phyloP scores from a whole-genome alignment of 35 echinoderm and acorn worm species.

The Lytechinus variegatus region DNA sequence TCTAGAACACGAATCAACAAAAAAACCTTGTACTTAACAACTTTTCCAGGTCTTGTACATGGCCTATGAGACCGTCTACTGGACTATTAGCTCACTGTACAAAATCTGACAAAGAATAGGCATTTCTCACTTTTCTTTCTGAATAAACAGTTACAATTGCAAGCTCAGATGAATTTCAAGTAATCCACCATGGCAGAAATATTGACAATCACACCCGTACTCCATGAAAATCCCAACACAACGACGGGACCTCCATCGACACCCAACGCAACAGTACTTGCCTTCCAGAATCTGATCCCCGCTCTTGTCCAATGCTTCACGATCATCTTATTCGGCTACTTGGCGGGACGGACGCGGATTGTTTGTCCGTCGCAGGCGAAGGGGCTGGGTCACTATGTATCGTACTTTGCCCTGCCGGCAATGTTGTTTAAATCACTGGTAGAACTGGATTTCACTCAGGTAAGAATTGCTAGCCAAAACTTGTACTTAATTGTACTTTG shows the following conservation, averaged over 20 bases:
- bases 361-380: constrained; percentile 64
- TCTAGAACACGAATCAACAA: no score
- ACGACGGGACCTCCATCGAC: not conserved
- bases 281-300: constrained; percentile 80
- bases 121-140: not conserved
- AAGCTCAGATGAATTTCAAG: not conserved
- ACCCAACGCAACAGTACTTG: constrained; percentile 19
- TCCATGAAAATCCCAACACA: not conserved
- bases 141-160: not conserved
- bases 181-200: not conserved
- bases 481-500: no score
- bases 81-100: no score
- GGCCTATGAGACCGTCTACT: no score
- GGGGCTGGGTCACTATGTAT: constrained; percentile 75
- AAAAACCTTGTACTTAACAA: no score
- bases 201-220: not conserved
- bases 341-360: constrained; percentile 53
- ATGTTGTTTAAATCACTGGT: constrained; percentile 81
- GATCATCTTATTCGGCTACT: constrained; percentile 83
- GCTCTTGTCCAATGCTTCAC: constrained; percentile 80
- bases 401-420: constrained; percentile 82
- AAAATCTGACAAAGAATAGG: not conserved
- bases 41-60: no score
- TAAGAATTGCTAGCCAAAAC: not conserved
- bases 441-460: constrained; percentile 65